Base-by-base conservation (phyloP, 2,113 vertebrate species). In the Marmota monax region DNA sequence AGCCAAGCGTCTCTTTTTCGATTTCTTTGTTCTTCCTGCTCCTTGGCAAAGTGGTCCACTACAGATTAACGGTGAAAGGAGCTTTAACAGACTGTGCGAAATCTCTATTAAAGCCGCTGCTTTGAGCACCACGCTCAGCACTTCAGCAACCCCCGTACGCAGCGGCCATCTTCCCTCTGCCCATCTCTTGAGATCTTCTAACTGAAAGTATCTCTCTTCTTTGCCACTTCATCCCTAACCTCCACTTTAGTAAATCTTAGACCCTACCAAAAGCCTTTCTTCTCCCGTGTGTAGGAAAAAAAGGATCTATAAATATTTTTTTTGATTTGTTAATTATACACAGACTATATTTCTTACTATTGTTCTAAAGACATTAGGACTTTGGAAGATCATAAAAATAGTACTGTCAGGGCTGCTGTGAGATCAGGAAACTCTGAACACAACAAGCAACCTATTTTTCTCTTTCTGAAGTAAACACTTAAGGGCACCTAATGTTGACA, bases 331-430 rank as follows among this genome's bases (percentile, higher is more conserved):
- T 73, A 29, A 61, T 95, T 34, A 65, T 34, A 5, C 5, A 74
- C 13, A 88, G 53, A 51, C 77, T 94, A 7, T 74, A 73, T 87
- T 95, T 87, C 96, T 95, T 61, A 84, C 45, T 88, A 7, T 70
- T 72, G 48, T 96, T 42, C 70, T 88, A 73, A 67, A 91, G 74
- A 88, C 29, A 93, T 65, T 58, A 85, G 39, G 23, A 4, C 37
- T 92, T 56, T 93, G 74, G 20, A 95, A 96, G 32, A 88, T 78
- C 82, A 95, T 74, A 34, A 82, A 94, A 76, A 73, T 58, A 79
- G 8, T 56, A 63, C 34, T 76, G 32, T 90, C 69, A 53, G 39
- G 25, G 13, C 34, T 73, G 42, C 53, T 77, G 63, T 92, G 63
- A 77, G n/a, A 80, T 77, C 45, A 67, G 39, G 45, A 39, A 94